Evolutionary conservation across 2,888 invertebrate genomes (phyloP).

Genomic region (Hoplodrina blanda): DNA sequence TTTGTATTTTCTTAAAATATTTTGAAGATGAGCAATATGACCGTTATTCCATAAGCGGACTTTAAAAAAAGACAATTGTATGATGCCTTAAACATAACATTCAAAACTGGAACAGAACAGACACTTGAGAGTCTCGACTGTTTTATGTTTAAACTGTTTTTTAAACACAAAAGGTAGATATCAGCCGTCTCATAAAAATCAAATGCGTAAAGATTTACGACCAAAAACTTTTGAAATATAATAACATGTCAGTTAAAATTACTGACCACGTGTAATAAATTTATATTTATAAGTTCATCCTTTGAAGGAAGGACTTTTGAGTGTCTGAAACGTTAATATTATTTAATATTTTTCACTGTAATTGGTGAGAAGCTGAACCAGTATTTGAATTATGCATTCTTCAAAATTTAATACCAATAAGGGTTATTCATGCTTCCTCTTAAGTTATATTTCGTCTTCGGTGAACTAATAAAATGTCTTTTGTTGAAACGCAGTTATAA

Average conservation of each 20-base stretch:
- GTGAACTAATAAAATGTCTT: constrained; percentile 14
- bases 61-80: background rate
- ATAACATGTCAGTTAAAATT: constrained; percentile 85
- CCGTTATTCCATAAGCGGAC: background rate
- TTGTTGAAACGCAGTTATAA: constrained; percentile 6
- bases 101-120: constrained; percentile 38
- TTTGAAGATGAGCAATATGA: background rate
- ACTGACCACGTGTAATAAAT: constrained; percentile 82
- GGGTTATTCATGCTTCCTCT: constrained; percentile 29
- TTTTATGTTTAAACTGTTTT: constrained; percentile 60
- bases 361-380: constrained; percentile 53
- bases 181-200: constrained; percentile 84
- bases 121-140: constrained; percentile 52
- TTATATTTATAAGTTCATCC: constrained; percentile 75
- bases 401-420: constrained; percentile 36
- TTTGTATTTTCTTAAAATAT: background rate
- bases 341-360: constrained; percentile 63
- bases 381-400: constrained; percentile 47
- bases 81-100: constrained; percentile 11
- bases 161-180: constrained; percentile 73
- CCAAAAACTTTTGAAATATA: constrained; percentile 86
- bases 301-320: constrained; percentile 66
- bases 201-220: constrained; percentile 85
- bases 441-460: constrained; percentile 1
- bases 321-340: constrained; percentile 76